These are phyloP conservation scores for Drosophila dives DNA, from an alignment of 2,888 invertebrate genomes.

Conservation along the genomic window DNA sequence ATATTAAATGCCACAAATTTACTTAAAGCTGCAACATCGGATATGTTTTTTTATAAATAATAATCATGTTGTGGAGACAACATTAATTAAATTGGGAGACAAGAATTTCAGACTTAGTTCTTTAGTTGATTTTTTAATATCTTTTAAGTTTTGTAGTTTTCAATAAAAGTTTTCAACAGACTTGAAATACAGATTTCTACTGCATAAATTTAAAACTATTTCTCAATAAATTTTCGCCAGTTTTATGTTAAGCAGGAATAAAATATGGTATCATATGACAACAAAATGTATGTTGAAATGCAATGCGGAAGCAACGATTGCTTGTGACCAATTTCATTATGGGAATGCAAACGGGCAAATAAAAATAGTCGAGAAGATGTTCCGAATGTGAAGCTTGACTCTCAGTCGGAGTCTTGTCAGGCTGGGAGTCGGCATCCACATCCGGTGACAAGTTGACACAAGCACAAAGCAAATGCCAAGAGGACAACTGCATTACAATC, in stretches of 20 bases:
- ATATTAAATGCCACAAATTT: neutral
- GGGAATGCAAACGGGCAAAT: conserved; percentile 42
- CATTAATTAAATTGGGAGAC: neutral
- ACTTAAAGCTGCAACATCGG: neutral
- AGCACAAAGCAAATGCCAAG: conserved; percentile 35
- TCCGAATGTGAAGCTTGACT: conserved; percentile 2
- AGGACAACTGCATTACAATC: conserved; percentile 65
- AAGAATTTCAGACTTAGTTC: neutral
- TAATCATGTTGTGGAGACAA: neutral
- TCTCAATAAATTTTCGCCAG: neutral
- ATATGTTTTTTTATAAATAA: neutral
- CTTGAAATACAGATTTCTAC: neutral
- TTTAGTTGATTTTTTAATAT: neutral
- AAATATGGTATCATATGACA: conserved; percentile 16
- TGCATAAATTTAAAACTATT: neutral
- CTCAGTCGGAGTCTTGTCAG: conserved; percentile 1
- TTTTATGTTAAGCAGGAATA: neutral
- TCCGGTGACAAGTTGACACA: conserved; percentile 54
- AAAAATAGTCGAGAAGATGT: conserved; percentile 20
- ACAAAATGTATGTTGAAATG: conserved; percentile 34
- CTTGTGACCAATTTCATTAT: conserved; percentile 67
- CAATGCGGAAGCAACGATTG: conserved; percentile 45
- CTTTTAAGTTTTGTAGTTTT: neutral
- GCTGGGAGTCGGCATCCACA: conserved; percentile 30
- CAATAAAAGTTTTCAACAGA: neutral